phyloP scores from a whole-genome alignment of 2,113 vertebrate genomes.

The Panthera tigris region DNA sequence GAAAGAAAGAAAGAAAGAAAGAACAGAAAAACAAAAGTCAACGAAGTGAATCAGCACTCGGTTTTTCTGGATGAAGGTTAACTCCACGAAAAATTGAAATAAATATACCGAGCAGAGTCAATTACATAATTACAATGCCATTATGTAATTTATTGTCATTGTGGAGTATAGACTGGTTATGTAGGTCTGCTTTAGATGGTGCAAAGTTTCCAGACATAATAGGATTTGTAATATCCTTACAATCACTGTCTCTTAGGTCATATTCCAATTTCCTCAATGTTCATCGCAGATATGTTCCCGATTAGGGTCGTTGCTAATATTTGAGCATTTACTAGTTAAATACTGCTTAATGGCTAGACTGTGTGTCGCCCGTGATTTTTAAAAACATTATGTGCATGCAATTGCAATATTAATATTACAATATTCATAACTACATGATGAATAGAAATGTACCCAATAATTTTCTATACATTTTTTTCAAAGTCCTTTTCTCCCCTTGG shows the following conservation, averaged over 20 bases:
- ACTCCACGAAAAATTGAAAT: constrained; percentile 14
- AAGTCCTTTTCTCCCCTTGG: constrained; percentile 6
- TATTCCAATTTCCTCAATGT: constrained; percentile 26
- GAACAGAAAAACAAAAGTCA: not conserved
- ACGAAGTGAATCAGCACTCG: constrained; percentile 44
- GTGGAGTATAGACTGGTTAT: not conserved
- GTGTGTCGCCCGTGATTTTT: constrained; percentile 19
- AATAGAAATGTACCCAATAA: constrained; percentile 23
- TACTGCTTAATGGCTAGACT: not conserved
- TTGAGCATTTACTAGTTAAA: not conserved
- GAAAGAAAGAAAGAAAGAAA: not conserved
- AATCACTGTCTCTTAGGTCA: constrained; percentile 50
- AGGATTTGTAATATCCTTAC: constrained; percentile 48
- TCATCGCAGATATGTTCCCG: not conserved
- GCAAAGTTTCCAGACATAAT: constrained; percentile 46
- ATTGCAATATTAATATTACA: not conserved
- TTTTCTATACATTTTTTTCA: constrained; percentile 42
- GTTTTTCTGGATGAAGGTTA: constrained; percentile 47
- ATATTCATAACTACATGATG: constrained; percentile 11
- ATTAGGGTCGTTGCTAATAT: constrained; percentile 9
- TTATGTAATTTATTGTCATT: constrained; percentile 48
- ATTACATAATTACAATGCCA: constrained; percentile 18
- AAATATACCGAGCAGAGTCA: constrained; percentile 20
- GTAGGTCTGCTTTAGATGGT: not conserved
- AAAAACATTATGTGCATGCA: not conserved